Percentiles rank a stretch among this genome's conserved stretches.
These are phyloP conservation scores for Pygmarrhopalites habei DNA, from an alignment of 1,140 invertebrate species.

Conservation along the genomic window DNA sequence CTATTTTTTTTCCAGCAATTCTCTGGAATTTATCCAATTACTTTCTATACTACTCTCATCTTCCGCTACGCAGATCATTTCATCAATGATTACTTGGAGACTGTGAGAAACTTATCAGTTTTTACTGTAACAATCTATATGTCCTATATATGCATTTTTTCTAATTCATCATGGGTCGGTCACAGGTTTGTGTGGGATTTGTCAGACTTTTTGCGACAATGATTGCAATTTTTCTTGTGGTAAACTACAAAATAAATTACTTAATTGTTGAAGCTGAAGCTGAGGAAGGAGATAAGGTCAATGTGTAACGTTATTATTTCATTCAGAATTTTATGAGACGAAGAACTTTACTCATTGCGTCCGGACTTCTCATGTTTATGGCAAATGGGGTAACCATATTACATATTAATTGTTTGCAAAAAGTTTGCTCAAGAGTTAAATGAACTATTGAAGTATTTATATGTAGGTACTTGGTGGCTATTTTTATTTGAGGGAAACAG, in stretches of 20 bases:
- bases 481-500: conserved; percentile 38
- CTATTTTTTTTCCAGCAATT: conserved; percentile 73
- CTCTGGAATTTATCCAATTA: conserved; percentile 64
- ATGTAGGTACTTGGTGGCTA: conserved; percentile 39
- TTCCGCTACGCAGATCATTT: conserved; percentile 44
- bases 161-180: no score
- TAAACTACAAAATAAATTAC: no score
- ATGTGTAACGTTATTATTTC: no score
- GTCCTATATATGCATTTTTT: no score
- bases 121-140: no score
- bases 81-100: conserved; percentile 38
- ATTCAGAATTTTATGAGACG: conserved; percentile 47
- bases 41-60: conserved; percentile 64
- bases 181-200: conserved; percentile 33
- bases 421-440: no score
- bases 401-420: no score
- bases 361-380: conserved; percentile 39
- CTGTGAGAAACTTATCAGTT: no score
- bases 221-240: conserved; percentile 40
- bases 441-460: no score
- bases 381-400: conserved; percentile 24
- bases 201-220: conserved; percentile 38
- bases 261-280: no score
- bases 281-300: no score
- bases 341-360: conserved; percentile 37